A percentile compares a stretch with the other conserved stretches of the same genome.
Evolutionary conservation across 2,113 vertebrate species (phyloP).

Genomic region (Sapayoa aenigma): DNA sequence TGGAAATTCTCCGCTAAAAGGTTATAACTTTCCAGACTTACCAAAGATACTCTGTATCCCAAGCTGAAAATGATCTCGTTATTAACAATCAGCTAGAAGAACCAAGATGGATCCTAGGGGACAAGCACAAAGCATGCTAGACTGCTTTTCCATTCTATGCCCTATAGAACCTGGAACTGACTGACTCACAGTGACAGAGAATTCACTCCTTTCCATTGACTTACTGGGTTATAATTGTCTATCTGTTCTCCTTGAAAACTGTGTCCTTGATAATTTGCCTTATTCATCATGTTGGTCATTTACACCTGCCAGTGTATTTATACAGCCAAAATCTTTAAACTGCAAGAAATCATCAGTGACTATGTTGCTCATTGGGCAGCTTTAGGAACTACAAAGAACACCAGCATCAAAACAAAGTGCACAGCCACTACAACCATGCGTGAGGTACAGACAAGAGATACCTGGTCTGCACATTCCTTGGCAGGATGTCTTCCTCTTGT

Average conservation of each 20-base stretch:
- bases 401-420: background rate
- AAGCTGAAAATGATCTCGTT: background rate
- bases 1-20: background rate
- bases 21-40: background rate
- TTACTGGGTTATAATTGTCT: background rate
- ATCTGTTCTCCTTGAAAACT: background rate
- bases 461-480: background rate
- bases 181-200: background rate
- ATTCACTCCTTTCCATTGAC: background rate
- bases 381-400: background rate
- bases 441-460: conserved; percentile 13
- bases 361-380: background rate
- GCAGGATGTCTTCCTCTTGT: background rate
- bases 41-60: background rate
- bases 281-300: background rate
- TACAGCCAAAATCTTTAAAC: background rate
- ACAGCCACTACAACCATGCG: background rate
- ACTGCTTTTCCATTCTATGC: background rate
- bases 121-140: background rate
- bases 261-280: background rate
- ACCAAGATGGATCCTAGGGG: background rate
- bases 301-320: background rate
- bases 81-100: background rate
- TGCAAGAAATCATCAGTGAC: background rate
- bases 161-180: background rate